Evolutionary conservation across 2,888 invertebrate genomes (phyloP).

Genomic region (Stegophylla sp.): DNA sequence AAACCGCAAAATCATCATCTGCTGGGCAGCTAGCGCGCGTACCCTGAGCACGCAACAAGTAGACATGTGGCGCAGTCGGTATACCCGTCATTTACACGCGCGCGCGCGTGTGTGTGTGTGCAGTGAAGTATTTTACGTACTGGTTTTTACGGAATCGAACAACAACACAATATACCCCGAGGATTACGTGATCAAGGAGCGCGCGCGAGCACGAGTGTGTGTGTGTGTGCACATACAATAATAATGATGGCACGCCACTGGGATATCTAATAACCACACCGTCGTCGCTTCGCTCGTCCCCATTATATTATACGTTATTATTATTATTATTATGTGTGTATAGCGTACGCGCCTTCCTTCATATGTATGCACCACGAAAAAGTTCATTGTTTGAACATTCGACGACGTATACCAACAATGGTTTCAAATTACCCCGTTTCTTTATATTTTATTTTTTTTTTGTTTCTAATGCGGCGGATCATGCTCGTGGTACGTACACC

Average conservation of each 20-base stretch:
- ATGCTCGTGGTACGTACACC: not conserved
- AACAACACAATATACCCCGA: conserved; percentile 48
- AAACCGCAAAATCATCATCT: conserved; percentile 32
- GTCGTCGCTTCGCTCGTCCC: conserved; percentile 6
- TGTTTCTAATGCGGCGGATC: not conserved
- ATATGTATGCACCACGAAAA: conserved; percentile 41
- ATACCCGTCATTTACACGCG: not conserved
- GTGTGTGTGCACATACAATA: not conserved
- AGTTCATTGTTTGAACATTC: conserved; percentile 56
- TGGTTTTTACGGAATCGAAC: conserved; percentile 43
- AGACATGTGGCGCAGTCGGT: not conserved
- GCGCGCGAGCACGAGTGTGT: not conserved
- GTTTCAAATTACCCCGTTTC: conserved; percentile 48
- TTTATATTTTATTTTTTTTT: conserved; percentile 20
- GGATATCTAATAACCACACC: conserved; percentile 43
- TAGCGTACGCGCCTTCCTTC: not conserved
- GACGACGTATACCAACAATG: conserved; percentile 47
- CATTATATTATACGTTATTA: not conserved
- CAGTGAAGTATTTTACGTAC: conserved; percentile 8
- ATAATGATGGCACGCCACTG: conserved; percentile 47
- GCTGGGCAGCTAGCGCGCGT: not conserved
- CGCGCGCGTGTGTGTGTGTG: too few species aligned
- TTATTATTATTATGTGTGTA: not conserved
- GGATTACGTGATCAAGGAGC: conserved; percentile 33
- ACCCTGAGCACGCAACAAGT: not conserved